A percentile compares a stretch with the other conserved stretches of the same genome.
Evolutionary conservation across 2,797 vertebrate species (phyloP).

Genomic region (Sarcoramphus papa): DNA sequence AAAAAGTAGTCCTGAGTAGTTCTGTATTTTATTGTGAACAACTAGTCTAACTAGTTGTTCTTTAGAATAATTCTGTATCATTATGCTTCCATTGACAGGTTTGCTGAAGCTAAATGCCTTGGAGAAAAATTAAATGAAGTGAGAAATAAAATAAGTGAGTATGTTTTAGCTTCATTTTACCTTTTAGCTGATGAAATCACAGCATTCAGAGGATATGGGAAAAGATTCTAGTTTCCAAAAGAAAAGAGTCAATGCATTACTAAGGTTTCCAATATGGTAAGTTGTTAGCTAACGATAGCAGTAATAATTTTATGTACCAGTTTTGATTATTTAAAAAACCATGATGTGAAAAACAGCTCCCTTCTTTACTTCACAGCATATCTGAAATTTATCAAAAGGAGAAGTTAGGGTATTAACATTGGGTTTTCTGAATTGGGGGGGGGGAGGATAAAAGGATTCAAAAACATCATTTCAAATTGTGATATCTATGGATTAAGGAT

Average conservation of each 20-base stretch:
- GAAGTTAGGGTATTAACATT: neutral
- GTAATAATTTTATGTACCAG: neutral
- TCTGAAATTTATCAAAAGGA: neutral
- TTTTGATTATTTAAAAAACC: neutral
- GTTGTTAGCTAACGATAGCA: neutral
- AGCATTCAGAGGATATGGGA: neutral
- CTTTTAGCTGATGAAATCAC: neutral
- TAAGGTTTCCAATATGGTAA: neutral
- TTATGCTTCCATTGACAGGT: slow-evolving; percentile 73
- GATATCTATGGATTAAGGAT: neutral
- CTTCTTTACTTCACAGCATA: neutral
- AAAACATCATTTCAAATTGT: neutral
- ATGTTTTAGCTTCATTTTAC: neutral
- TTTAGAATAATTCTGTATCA: neutral
- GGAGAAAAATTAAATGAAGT: slow-evolving; percentile 81
- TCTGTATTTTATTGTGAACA: neutral
- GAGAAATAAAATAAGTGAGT: slow-evolving; percentile 89
- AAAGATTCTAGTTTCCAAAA: neutral
- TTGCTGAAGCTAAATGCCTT: slow-evolving; percentile 84
- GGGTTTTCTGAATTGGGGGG: neutral
- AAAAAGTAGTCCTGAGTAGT: neutral
- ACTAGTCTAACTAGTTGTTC: neutral
- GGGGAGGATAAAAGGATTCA: neutral
- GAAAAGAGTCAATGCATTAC: neutral
- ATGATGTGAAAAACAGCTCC: neutral